Percentiles rank a stretch among this genome's conserved stretches.
These are phyloP conservation scores for Megaleporinus macrocephalus DNA, from an alignment of 2,113 vertebrate species.

Conservation along the genomic window DNA sequence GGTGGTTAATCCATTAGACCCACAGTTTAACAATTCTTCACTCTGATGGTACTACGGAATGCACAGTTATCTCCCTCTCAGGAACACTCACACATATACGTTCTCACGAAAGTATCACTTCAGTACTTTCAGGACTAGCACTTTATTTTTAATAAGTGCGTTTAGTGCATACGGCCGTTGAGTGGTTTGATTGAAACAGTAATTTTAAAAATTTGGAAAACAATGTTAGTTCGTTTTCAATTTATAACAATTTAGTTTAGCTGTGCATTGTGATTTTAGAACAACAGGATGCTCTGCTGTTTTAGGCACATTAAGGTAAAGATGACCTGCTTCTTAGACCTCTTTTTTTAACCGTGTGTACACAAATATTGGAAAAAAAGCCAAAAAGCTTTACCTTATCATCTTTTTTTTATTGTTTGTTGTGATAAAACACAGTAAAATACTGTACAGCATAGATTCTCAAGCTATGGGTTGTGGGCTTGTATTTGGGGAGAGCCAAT, in stretches of 20 bases:
- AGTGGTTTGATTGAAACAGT: background rate
- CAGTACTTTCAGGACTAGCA: background rate
- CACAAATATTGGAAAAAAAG: too few relatives aligned
- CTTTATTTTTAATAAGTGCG: conserved; percentile 2
- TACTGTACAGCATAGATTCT: too few relatives aligned
- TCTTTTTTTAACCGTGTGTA: too few relatives aligned
- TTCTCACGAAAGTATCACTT: background rate
- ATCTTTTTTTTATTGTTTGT: too few relatives aligned
- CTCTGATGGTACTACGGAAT: conserved; percentile 1
- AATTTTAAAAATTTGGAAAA: background rate
- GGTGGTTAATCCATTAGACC: background rate
- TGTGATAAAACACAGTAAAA: too few relatives aligned
- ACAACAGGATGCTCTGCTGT: too few relatives aligned
- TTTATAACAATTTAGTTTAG: background rate
- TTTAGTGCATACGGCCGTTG: background rate
- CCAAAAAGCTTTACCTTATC: too few relatives aligned
- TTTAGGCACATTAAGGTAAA: background rate
- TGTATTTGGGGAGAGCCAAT: too few relatives aligned
- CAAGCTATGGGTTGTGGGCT: too few relatives aligned
- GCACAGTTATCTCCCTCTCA: background rate
- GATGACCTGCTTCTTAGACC: too few relatives aligned
- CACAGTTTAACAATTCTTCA: conserved; percentile 19
- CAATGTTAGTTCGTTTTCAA: background rate
- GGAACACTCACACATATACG: background rate
- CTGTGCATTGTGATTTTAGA: background rate